Base-by-base conservation (phyloP, 2,888 invertebrate genomes). In the Hemistola chrysoprasaria region DNA sequence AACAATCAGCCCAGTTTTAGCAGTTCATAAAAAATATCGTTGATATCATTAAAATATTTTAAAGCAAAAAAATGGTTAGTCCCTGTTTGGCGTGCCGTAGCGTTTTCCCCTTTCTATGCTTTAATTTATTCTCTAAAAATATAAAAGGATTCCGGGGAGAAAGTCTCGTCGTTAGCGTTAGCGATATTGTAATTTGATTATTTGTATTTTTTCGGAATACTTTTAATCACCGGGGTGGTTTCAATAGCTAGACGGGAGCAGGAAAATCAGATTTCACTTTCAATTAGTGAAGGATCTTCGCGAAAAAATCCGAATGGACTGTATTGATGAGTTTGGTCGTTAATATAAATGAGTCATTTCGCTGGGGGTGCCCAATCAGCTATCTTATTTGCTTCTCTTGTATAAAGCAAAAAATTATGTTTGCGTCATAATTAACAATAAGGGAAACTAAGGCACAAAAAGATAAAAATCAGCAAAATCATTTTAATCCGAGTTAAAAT, bases 181-280 rank as follows among this genome's bases (percentile, higher is more conserved):
- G 84, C 86, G 85, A 90, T 89, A 89, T 89, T 89, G 89, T 90
- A 90, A 90, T 90, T 90, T 86, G 84, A 89, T 90, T 89, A 88
- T 88, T 90, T 89, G 86, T 90, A 81, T 86, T 89, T 87, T 86
- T 82, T 75, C 78, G 76, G 59, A 82, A 82, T 85, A 83, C 84
- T 86, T 88, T 90, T 90, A 89, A 90, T 90, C 89, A 87, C 81
- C 70, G 62, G 66, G 58, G 64, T 56, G 55, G 71, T 65, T 65
- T 74, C 72, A 68, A 69, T 73, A 62, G 62, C 59, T 61, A 52
- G 56, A 50, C 29, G 62, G 66, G 71, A 78, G 78, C 74, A 72
- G 71, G 79, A 65, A 86, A 88, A 88, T 88, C 88, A 79, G 86
- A 87, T 87, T 88, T 84, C 88, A 83, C 84, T 88, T 88, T 88